phyloP scores from a whole-genome alignment of 2,113 vertebrate genomes.

The Lasiurus borealis region DNA sequence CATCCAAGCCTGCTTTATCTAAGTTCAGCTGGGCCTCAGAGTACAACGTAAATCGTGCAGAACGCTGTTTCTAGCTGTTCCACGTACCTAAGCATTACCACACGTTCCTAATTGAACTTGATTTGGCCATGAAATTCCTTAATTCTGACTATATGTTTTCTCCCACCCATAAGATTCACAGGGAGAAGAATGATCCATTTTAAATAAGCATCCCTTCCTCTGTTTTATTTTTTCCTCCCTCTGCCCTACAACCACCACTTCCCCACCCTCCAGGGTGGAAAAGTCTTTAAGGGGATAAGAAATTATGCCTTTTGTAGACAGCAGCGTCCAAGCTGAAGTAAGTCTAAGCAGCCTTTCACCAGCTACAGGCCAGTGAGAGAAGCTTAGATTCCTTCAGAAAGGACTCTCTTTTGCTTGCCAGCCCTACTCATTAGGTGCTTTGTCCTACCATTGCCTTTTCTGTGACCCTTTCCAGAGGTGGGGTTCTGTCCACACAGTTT shows the following conservation, averaged over 20 bases:
- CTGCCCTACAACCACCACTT: not conserved
- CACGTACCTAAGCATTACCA: slow-evolving; percentile 46
- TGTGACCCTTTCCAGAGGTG: not conserved
- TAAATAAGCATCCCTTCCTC: slow-evolving; percentile 47
- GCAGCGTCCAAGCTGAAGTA: not conserved
- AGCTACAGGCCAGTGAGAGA: not conserved
- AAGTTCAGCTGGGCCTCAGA: slow-evolving; percentile 47
- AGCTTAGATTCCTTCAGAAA: slow-evolving; percentile 7
- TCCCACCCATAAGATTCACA: not conserved
- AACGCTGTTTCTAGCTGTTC: slow-evolving; percentile 42
- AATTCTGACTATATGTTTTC: slow-evolving; percentile 58
- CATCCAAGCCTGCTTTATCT: slow-evolving; percentile 2
- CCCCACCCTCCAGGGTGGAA: not conserved
- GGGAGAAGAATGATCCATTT: not conserved
- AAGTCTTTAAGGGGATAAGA: not conserved
- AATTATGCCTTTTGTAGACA: not conserved
- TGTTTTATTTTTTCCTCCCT: slow-evolving; percentile 12
- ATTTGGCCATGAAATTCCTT: slow-evolving; percentile 71
- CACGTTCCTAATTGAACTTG: slow-evolving; percentile 63
- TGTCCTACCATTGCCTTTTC: not conserved
- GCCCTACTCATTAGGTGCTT: not conserved
- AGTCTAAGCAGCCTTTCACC: not conserved
- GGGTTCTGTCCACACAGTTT: slow-evolving; percentile 24
- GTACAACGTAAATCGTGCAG: not conserved
- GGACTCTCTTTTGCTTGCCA: not conserved